Evolutionary conservation across 2,888 invertebrate species (phyloP).

Genomic region (Cactoblastis cactorum): DNA sequence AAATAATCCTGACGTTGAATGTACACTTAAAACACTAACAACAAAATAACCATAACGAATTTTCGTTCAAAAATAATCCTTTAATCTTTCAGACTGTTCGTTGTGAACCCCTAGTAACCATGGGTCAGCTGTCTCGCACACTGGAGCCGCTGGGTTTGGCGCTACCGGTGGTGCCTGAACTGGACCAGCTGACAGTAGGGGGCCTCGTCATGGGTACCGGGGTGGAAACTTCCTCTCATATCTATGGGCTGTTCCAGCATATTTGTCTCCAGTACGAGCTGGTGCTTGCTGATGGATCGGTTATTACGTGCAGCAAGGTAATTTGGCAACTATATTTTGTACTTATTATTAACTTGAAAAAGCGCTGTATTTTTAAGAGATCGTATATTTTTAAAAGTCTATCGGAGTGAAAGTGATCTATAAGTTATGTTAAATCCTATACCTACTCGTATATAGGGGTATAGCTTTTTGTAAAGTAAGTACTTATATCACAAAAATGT

Average conservation of each 20-base stretch:
- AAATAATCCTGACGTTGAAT: too few species aligned
- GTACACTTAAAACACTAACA: too few species aligned
- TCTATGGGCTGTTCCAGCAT: slow-evolving; percentile 89
- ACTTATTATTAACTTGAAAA: not conserved
- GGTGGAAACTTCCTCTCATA: slow-evolving; percentile 88
- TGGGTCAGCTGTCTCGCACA: slow-evolving; percentile 89
- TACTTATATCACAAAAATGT: too few species aligned
- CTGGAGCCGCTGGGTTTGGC: slow-evolving; percentile 86
- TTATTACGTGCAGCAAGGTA: slow-evolving; percentile 85
- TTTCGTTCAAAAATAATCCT: not conserved
- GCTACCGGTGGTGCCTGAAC: slow-evolving; percentile 87
- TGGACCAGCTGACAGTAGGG: slow-evolving; percentile 91
- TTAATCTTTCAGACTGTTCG: slow-evolving; percentile 76
- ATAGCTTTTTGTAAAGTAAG: too few species aligned
- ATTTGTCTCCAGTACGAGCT: slow-evolving; percentile 87
- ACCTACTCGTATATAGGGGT: too few species aligned
- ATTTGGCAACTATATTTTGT: too few species aligned
- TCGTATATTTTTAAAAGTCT: too few species aligned
- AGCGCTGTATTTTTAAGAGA: too few species aligned
- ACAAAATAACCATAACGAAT: too few species aligned
- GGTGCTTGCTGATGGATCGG: slow-evolving; percentile 86
- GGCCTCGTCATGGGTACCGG: slow-evolving; percentile 91
- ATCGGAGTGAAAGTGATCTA: too few species aligned
- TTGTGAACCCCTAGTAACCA: slow-evolving; percentile 89
- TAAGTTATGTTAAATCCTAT: too few species aligned